Conservation (phyloP, 2,797 vertebrate species). For the Mus minutoides region DNA sequence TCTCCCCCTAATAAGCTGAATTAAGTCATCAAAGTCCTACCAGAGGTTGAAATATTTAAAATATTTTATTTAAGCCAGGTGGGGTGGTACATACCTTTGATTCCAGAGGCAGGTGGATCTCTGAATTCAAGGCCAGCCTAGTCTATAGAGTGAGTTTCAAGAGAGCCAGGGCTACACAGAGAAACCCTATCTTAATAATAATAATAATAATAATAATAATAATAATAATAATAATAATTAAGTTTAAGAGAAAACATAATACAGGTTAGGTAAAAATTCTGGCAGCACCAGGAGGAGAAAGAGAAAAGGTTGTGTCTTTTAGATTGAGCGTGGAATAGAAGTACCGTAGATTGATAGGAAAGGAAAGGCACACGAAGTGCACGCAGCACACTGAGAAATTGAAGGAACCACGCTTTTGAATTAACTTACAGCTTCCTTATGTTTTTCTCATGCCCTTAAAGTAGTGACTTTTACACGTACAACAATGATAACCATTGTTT, state of each 20-base stretch:
- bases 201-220: no score
- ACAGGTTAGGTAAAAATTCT: neutral
- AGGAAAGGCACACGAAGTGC: neutral
- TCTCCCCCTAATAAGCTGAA: neutral
- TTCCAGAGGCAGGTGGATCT: neutral
- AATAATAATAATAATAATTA: neutral
- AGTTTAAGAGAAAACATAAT: neutral
- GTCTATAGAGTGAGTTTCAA: neutral
- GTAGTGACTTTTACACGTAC: conserved; percentile 11
- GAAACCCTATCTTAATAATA: neutral
- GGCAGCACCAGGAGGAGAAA: neutral
- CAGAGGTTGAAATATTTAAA: neutral
- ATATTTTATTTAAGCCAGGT: neutral
- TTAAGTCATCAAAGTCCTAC: neutral
- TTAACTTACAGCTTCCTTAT: neutral
- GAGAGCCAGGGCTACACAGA: neutral
- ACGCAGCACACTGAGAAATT: neutral
- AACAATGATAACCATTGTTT: neutral
- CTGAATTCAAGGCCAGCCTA: neutral
- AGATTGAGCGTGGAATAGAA: neutral
- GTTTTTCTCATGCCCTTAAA: conserved; percentile 42
- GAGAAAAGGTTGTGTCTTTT: neutral
- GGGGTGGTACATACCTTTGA: neutral
- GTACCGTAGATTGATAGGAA: neutral
- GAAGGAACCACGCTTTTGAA: conserved; percentile 8